Evolutionary conservation across 1,140 invertebrate species (phyloP), one percentile per base, ranked within the genome.

Genomic region (Drosophila prosaltans): DNA sequence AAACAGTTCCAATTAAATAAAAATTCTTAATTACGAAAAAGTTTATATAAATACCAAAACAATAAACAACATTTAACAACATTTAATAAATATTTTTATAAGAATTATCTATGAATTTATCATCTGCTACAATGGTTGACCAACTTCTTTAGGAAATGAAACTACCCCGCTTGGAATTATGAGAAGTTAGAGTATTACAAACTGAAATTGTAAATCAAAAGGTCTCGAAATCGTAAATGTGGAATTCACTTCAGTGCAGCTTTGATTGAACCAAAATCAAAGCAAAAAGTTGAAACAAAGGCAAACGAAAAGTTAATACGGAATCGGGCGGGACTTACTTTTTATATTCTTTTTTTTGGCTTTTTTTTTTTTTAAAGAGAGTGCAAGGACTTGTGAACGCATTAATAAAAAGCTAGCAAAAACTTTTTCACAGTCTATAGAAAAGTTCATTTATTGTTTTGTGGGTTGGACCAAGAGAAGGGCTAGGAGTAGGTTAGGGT

Each of bases 391-490:
- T 72, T 59, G 74, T 70, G 79, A 65, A 69, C 69, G 65, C 83
- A 85, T 88, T 85, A 82, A 88, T 79, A 82, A 79, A 76, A 85
- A 76, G 67, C 66, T 65, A 77, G 65, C 70, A 67, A 58, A 85
- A 85, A 82, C 68, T 88, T 77, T 85, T 76, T 57, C 64, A 45
- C 83, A 88, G 69, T 88, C 72, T 75, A 88, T 85, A 76, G 75
- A 81, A 85, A 88, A 85, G 82, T 88, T 88, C 45, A 55, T 65
- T 79, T 48, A 32, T 6, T 51, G 45, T 51, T 51, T 51, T 36
- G 32, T 36, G 32, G 32, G 32, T 24, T 51, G 45, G 21, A 24
- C 45, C 45, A 7, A 51, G 4, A 21, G 45, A 24, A 26, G 39
- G 43, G 43, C 48, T 60, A 63, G 41, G 41, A 59, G 48, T 68